Conservation (phyloP, 2,888 invertebrate species). For the Melangyna quadrimaculata region DNA sequence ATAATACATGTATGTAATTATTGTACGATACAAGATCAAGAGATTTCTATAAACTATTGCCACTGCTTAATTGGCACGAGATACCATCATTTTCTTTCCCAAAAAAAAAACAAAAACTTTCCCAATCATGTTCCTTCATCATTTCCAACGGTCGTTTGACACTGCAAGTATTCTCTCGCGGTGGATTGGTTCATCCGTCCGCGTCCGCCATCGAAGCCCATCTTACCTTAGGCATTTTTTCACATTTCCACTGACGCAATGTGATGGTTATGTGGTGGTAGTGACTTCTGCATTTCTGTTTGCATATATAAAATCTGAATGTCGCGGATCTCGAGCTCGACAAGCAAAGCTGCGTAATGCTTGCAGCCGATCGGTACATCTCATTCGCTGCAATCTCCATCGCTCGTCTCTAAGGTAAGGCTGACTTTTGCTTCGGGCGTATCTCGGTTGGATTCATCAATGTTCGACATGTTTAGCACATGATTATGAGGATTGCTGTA, state of each 20-base stretch:
- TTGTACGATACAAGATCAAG: not conserved
- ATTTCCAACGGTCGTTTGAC: slow-evolving; percentile 46
- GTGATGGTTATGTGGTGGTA: slow-evolving; percentile 9
- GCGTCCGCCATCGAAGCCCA: slow-evolving; percentile 48
- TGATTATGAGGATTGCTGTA: slow-evolving; percentile 63
- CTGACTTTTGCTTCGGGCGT: slow-evolving; percentile 45
- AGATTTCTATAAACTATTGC: not conserved
- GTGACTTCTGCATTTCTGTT: slow-evolving; percentile 56
- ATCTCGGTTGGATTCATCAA: slow-evolving; percentile 68
- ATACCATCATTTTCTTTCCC: not conserved
- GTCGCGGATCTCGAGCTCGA: slow-evolving; percentile 46
- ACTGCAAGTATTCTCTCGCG: slow-evolving; percentile 54
- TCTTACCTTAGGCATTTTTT: not conserved
- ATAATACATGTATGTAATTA: too few species aligned
- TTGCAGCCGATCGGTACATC: slow-evolving; percentile 31
- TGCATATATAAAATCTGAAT: slow-evolving; percentile 68
- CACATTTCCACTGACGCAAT: slow-evolving; percentile 8
- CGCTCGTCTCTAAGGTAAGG: slow-evolving; percentile 12
- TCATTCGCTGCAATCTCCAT: slow-evolving; percentile 45
- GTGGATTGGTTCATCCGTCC: slow-evolving; percentile 59
- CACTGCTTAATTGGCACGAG: not conserved
- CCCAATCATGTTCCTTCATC: slow-evolving; percentile 50
- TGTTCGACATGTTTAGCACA: slow-evolving; percentile 68
- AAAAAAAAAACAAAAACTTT: slow-evolving; percentile 28
- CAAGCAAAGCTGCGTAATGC: slow-evolving; percentile 33